Evolutionary conservation across 35 echinoderm and acorn worm genomes (phyloP).

Genomic region (Holothuria glaberrima): DNA sequence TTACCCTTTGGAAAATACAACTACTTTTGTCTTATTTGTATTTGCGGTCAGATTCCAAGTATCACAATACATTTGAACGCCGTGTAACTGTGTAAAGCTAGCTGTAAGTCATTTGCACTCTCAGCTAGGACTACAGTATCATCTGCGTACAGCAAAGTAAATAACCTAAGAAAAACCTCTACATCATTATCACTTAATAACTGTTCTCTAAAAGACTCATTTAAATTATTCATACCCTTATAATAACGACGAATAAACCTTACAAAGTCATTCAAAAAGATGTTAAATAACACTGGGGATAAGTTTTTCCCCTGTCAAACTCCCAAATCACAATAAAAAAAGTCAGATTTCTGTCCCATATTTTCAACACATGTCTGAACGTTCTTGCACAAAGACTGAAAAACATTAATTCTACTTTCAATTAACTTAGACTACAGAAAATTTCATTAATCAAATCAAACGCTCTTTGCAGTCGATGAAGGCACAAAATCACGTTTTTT

Average conservation of each 20-base stretch:
- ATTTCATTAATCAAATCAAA: slow-evolving; percentile 65
- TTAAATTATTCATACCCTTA: slow-evolving; percentile 9
- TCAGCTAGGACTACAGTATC: too few relatives aligned
- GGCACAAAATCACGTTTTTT: slow-evolving; percentile 58
- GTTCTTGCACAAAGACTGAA: slow-evolving; percentile 52
- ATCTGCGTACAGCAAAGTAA: too few relatives aligned
- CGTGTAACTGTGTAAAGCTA: too few relatives aligned
- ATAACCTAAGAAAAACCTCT: slow-evolving; percentile 51
- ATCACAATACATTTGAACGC: too few relatives aligned
- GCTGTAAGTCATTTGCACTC: too few relatives aligned
- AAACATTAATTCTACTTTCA: slow-evolving; percentile 52
- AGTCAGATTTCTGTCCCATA: slow-evolving; percentile 30
- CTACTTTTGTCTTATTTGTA: too few relatives aligned
- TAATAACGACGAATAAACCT: slow-evolving; percentile 46
- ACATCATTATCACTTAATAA: slow-evolving; percentile 62
- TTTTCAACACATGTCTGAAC: slow-evolving; percentile 65
- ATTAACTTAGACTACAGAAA: slow-evolving; percentile 67
- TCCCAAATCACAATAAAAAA: slow-evolving; percentile 70
- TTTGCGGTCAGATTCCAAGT: too few relatives aligned
- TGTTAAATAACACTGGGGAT: slow-evolving; percentile 62
- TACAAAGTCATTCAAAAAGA: slow-evolving; percentile 72
- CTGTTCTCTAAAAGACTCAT: too few relatives aligned
- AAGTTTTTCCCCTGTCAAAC: slow-evolving; percentile 69
- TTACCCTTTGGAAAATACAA: too few relatives aligned
- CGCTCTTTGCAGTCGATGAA: slow-evolving; percentile 78